These are phyloP conservation scores for Ophion slaviceki DNA, from an alignment of 2,888 invertebrate genomes.

Conservation along the genomic window DNA sequence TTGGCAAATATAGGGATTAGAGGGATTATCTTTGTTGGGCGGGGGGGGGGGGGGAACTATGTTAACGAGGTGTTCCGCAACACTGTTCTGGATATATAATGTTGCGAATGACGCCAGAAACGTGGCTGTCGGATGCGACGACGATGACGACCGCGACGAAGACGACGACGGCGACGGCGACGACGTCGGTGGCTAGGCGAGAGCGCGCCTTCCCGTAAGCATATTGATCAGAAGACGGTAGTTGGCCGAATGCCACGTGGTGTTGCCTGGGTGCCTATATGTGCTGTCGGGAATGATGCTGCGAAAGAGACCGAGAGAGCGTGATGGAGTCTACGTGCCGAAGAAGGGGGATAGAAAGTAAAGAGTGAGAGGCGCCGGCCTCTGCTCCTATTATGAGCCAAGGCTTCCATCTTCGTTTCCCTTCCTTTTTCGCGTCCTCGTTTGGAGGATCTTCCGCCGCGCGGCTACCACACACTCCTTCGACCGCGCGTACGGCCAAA, in stretches of 20 bases:
- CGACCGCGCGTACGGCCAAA: conserved; percentile 48
- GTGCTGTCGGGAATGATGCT: conserved; percentile 74
- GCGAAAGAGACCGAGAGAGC: conserved; percentile 71
- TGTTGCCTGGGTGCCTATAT: conserved; percentile 64
- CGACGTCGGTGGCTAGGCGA: conserved; percentile 64
- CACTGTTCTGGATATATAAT: neutral
- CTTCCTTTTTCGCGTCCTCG: conserved; percentile 68
- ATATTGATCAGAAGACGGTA: conserved; percentile 84
- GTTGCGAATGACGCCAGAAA: conserved; percentile 20
- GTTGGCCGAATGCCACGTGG: conserved; percentile 84
- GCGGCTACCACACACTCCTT: conserved; percentile 49
- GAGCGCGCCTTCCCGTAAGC: conserved; percentile 78
- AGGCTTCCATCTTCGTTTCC: conserved; percentile 81
- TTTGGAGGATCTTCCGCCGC: conserved; percentile 70
- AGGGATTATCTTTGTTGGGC: neutral
- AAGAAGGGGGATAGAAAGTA: conserved; percentile 16
- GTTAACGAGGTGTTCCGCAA: neutral
- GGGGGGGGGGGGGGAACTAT: neutral
- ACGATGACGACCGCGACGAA: conserved; percentile 34
- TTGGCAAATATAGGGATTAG: neutral
- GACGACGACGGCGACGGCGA: conserved; percentile 38
- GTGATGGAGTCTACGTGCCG: conserved; percentile 8
- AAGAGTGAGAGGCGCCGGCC: conserved; percentile 77
- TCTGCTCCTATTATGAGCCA: conserved; percentile 83
- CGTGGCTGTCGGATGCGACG: conserved; percentile 35